Evolutionary conservation across 2,797 vertebrate genomes (phyloP), one percentile per base, ranked within the genome.

Genomic region (Microctenopoma stevenorrisi): DNA sequence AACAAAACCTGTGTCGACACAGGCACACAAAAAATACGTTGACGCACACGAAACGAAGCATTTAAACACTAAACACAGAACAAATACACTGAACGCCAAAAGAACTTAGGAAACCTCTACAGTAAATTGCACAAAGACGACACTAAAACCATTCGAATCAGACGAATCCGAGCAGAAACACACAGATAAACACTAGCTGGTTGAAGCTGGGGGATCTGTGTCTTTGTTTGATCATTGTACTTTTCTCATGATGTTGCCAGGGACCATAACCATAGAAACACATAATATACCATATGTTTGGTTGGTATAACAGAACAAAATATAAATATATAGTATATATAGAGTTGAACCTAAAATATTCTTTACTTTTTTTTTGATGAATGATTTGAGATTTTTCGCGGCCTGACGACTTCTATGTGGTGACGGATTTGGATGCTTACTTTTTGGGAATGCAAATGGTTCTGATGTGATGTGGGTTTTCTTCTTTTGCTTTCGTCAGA

Each of bases 251-350:
- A 81, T 74, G 90, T 90, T 88, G 83, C 90, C 75, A 46, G 86
- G 82, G 87, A 89, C 86, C 88, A 51, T 72, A 22, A 89, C 79
- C 83, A 76, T 60, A 74, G 86, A 86, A 87, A 86, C 86, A 66
- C 73, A 28, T 68, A 63, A 65, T 74, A 81, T 81, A 86, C 85
- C 75, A 68, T 60, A 83, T 80, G 73, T 82, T 85, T 84, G 78
- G 73, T 82, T 86, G 76, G 78, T 83, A 83, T 87, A 72, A 84
- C 83, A 87, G 82, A 86, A 89, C 81, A 87, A 89, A 88, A 81
- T 91, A 91, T 90, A 91, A 86, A 94, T 89, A 93, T 92, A 93
- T 91, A 95, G 93, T 88, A 91, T 91, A 90, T 92, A 93, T 91
- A 90, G 81, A 88, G 89, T 84, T 89, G 86, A 91, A 83, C 83